Evolutionary conservation across 2,888 invertebrate species (phyloP), one percentile per base, ranked within the genome.

Genomic region (Hirtodrosophila alboralis): DNA sequence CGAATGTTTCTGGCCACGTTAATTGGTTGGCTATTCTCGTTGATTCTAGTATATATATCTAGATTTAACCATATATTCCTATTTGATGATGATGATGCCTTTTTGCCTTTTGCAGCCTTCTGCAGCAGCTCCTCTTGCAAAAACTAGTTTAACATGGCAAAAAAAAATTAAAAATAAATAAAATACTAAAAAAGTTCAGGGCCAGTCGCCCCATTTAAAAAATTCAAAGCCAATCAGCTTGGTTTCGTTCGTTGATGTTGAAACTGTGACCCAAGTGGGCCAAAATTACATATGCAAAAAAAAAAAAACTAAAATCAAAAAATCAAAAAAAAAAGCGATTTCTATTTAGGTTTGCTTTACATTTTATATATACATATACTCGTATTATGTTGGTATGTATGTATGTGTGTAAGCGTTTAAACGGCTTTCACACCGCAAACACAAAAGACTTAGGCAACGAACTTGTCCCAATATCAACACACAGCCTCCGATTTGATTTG

Each of bases 401-500:
- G 47, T 53, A 53, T 57, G 53, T 57, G 66, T 63, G 62, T 65
- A 75, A 76, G 79, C 76, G 73, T 80, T 75, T 63, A 68, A 84
- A 69, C 81, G 71, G 72, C 79, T 84, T 78, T 81, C 75, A 69
- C 69, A 81, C 10, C 62, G 26, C 68, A 59, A 33, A 62, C 16
- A 71, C 84, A 84, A 84, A 86, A 85, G 85, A 85, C 87, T 85
- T 80, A 63, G 76, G 86, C 76, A 81, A 84, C 84, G 70, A 85
- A 87, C 85, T 75, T 78, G 75, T 73, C 75, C 76, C 71, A 73
- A 80, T 62, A 74, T 65, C 81, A 74, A 76, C 57, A 53, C 40
- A 54, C 58, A 56, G 27, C 51, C 54, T 51, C 63, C 76, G 72
- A 58, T 78, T n/a, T 72, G 79, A 83, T 78, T 75, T 52, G 78